These are phyloP conservation scores for Rapana venosa DNA, from an alignment of 2,888 invertebrate species.

Conservation along the genomic window DNA sequence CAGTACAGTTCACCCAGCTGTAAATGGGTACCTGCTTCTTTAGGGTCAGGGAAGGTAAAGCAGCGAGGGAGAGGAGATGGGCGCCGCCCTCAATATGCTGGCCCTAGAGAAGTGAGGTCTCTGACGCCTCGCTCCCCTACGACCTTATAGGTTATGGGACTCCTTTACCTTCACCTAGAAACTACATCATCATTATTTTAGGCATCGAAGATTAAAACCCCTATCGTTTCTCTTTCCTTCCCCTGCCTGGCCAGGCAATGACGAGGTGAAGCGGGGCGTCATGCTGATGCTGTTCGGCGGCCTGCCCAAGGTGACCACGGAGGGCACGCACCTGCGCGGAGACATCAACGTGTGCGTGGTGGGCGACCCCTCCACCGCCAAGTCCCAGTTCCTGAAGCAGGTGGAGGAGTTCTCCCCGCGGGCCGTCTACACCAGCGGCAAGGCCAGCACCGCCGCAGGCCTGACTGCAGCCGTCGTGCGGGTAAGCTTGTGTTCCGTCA, in stretches of 20 bases:
- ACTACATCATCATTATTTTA: no score
- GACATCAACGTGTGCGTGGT: conserved; percentile 99
- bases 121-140: no score
- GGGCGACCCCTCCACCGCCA: conserved; percentile 99
- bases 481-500: conserved; percentile 15
- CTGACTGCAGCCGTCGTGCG: conserved; percentile 98
- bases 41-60: no score
- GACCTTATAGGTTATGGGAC: no score
- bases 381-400: conserved; percentile 97
- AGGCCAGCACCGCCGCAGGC: conserved; percentile 98
- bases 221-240: no score
- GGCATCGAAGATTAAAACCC: no score
- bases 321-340: conserved; percentile 94
- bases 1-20: no score
- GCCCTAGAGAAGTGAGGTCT: no score
- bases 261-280: conserved; percentile 93
- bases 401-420: conserved; percentile 95
- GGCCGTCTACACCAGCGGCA: conserved; percentile 98
- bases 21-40: no score
- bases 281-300: conserved; percentile 98
- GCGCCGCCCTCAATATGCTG: no score
- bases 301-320: conserved; percentile 94
- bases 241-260: conserved; percentile 83
- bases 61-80: no score
- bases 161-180: no score